Evolutionary conservation across 1,140 invertebrate species (phyloP), one percentile per base, ranked within the genome.

Genomic region (Formica selysi): DNA sequence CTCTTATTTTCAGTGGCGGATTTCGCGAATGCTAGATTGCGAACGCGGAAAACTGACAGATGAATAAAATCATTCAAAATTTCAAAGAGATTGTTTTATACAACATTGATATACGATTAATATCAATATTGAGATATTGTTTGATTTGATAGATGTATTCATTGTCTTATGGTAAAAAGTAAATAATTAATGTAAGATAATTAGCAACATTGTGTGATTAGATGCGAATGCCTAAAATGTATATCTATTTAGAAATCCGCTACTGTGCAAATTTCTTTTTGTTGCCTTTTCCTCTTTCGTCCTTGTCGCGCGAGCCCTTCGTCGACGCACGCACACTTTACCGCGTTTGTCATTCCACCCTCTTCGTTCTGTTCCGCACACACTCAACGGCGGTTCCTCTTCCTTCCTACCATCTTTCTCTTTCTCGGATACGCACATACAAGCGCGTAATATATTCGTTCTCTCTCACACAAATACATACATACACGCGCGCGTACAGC

Each of bases 321-420:
- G 59, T 86, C 26, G 86, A 76, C 86, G 48, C 70, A 76, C 71
- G 71, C 89, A 80, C 89, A 84, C 86, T 81, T 89, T 83, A 38
- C 32, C 87, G 73, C 81, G 85, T 89, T 76, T 73, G 85, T 91
- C 85, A 89, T 87, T 70, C 83, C 38, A 57, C 83, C 65, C 84
- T 86, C 84, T 85, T 59, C 22, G 26, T 80, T 13, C 68, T 26
- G 48, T 16, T 68, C n/a, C n/a, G 26, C 74, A 29, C 79, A 38
- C 41, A 7, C 22, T 64, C 73, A 13, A 29, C 64, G 29, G 22
- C 41, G 3, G 7, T 51, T 57, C 19, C 73, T 41, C 54, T 54
- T 70, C n/a, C 59, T 70, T 71, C 8, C 48, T 32, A 79, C 36
- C n/a, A 29, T 68, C 70, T 68, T 64, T 78, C 62, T 81, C 87